Base-by-base conservation (phyloP, 2,888 invertebrate species). In the Macaria liturata region DNA sequence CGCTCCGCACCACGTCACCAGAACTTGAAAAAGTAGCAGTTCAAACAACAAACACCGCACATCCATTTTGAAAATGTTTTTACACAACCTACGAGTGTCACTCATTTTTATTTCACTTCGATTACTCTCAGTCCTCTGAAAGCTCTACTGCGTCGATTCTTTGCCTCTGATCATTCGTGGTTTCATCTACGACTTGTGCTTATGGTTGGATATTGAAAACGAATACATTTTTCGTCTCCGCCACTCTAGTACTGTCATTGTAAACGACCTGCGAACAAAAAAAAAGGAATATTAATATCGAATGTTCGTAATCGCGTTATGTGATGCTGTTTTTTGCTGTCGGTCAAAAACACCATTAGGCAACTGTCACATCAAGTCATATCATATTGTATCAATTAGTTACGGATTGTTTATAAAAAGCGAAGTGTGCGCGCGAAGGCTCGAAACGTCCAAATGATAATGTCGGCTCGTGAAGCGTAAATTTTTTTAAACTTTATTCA, bases 11-110 rank as follows among this genome's bases (percentile, higher is more conserved):
- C 86, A 84, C 70, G 80, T 79, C 64, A 89, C 83, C 76, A 88
- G 71, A 71, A 84, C 80, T 86, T 88, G 88, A 69, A 91, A 90
- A 61, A 91, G 72, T 67, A 91, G 74, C 51, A 91, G 79, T 81
- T 87, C 88, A 62, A 88, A 90, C 66, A 90, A 77, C 49, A 81
- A 81, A 84, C 86, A 87, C 80, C 84, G 79, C 80, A 87, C 82
- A 72, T 86, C 83, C 89, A 89, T 88, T 71, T 84, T 90, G n/a
- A 59, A 32, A 32, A 52, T 52, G 52, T 52, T 60, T 77, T 75
- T 80, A 54, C 83, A 74, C 78, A 83, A 81, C 75, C 79, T 73
- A 78, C 79, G 74, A 78, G 67, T 77, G 75, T 79, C 81, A 73
- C 80, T 76, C 66, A 88, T 88, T 69, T 75, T 78, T 61, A 75